Conservation (phyloP, 2,888 invertebrate genomes). For the Trissoscelio sp. region DNA sequence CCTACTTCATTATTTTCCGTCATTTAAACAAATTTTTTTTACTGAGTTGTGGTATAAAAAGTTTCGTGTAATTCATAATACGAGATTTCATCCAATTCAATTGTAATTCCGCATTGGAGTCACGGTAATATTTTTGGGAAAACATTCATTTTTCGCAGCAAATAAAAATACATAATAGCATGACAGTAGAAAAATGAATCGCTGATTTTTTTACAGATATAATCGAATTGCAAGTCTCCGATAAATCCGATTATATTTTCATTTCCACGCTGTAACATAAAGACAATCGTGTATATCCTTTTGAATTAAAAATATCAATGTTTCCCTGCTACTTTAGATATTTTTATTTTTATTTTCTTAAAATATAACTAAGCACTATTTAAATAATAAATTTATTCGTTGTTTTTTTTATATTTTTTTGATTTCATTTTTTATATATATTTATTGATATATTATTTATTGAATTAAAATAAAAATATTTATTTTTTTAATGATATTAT, state of each 20-base stretch:
- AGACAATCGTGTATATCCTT: slow-evolving; percentile 25
- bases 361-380: too few relatives aligned
- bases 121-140: slow-evolving; percentile 3
- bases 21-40: too few relatives aligned
- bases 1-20: too few relatives aligned
- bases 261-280: slow-evolving; percentile 44
- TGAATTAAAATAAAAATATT: too few relatives aligned
- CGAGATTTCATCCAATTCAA: neutral
- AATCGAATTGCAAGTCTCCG: slow-evolving; percentile 29
- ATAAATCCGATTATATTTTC: slow-evolving; percentile 48
- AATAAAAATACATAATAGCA: slow-evolving; percentile 13
- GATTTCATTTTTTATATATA: too few relatives aligned
- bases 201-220: slow-evolving; percentile 27
- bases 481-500: too few relatives aligned
- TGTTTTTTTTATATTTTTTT: too few relatives aligned
- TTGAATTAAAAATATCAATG: neutral
- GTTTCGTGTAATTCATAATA: neutral
- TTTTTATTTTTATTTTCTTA: too few relatives aligned
- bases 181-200: slow-evolving; percentile 17
- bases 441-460: too few relatives aligned
- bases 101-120: neutral
- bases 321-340: neutral
- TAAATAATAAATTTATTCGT: too few relatives aligned
- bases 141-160: slow-evolving; percentile 6
- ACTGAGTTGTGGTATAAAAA: too few relatives aligned